phyloP scores from a whole-genome alignment of 1,140 invertebrate species.

The Drosophila melanica region DNA sequence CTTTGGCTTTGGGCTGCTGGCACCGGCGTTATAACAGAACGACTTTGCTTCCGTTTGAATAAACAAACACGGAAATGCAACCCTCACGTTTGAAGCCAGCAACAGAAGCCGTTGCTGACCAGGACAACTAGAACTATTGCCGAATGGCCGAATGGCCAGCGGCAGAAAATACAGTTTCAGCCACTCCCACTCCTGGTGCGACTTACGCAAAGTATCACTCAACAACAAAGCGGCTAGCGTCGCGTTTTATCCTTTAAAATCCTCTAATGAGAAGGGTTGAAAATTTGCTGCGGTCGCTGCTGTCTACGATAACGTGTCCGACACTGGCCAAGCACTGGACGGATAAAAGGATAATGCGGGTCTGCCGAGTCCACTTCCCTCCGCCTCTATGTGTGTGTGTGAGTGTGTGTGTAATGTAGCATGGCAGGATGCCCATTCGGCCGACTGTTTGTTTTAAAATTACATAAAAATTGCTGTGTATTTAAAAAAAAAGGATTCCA shows the following conservation, averaged over 20 bases:
- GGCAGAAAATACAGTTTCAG: constrained; percentile 23
- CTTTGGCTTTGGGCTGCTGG: constrained; percentile 25
- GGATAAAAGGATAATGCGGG: constrained; percentile 82
- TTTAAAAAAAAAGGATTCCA: constrained; percentile 57
- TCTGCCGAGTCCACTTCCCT: constrained; percentile 31
- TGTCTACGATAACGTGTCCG: constrained; percentile 70
- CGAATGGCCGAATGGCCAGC: constrained; percentile 63
- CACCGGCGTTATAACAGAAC: constrained; percentile 79
- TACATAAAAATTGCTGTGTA: constrained; percentile 71
- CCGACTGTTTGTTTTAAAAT: constrained; percentile 76
- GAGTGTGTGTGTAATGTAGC: constrained; percentile 58
- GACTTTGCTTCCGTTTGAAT: constrained; percentile 83
- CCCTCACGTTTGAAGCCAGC: constrained; percentile 51
- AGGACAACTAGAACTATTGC: constrained; percentile 58
- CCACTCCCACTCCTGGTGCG: constrained; percentile 20
- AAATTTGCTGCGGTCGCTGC: constrained; percentile 74
- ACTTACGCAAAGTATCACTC: constrained; percentile 71
- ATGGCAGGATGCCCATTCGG: constrained; percentile 37
- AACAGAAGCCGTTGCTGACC: constrained; percentile 20
- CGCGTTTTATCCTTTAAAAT: constrained; percentile 81
- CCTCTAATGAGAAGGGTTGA: constrained; percentile 84
- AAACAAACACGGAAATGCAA: constrained; percentile 81
- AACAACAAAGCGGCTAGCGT: constrained; percentile 68
- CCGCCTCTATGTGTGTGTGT: neutral
- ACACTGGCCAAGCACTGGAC: constrained; percentile 68